Evolutionary conservation across 2,888 invertebrate species (phyloP), one percentile per base, ranked within the genome.

Genomic region (Thymelicus lineola): DNA sequence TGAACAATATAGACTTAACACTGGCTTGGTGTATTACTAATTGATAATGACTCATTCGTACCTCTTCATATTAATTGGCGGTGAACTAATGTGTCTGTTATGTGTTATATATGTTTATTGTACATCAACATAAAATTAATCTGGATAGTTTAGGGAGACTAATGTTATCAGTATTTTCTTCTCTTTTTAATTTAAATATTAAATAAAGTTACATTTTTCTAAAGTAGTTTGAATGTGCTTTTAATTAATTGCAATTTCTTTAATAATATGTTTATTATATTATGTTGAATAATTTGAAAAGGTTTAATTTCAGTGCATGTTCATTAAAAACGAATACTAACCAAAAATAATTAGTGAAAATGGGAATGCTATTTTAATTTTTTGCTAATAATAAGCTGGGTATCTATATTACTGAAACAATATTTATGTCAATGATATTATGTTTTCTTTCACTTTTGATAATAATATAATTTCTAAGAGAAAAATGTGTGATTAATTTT

Each of bases 21-120:
- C 15, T 35, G 14, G 61, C 67, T 67, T 61, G 67, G 67, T 67
- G 53, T 67, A 61, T 61, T 53, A 61, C 61, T 67, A 67, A 67
- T 61, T 60, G 12, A 20, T 42, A 38, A n/a, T 45, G 53, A 42
- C 42, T 67, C 53, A 61, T 17, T 66, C 48, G 60, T 53, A 38
- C 53, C 66, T 45, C 45, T 50, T 53, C 20, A 53, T 38, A 53
- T 48, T 66, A 60, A 28, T 66, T 20, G 17, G 53, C 10, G 17
- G 28, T 60, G n/a, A 61, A 20, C 67, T 67, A 67, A 67, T 35
- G 38, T 53, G 12, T 53, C 20, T 20, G n/a, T 55, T 66, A 35
- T 48, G 15, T 14, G 35, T n/a, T 28, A 28, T 57, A n/a, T 36
- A 17, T 64, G 42, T n/a, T 15, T 15, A 15, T 10, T 38, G 38